phyloP scores from a whole-genome alignment of 1,140 invertebrate genomes.

The Lithobius niger region DNA sequence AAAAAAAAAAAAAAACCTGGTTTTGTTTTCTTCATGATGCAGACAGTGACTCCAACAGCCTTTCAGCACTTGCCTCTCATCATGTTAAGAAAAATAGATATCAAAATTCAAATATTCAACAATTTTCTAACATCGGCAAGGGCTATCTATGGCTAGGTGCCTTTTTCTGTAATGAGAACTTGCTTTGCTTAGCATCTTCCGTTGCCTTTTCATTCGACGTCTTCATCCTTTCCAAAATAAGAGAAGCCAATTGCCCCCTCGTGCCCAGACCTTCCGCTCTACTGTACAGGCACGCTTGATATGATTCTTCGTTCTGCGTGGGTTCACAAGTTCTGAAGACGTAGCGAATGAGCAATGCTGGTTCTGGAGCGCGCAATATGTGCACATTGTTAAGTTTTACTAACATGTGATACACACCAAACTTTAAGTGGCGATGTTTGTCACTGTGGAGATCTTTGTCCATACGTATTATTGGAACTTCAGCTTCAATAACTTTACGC shows the following conservation, averaged over 20 bases:
- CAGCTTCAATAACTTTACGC: conserved; percentile 42
- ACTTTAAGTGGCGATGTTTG: conserved; percentile 14
- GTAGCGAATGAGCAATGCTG: conserved; percentile 46
- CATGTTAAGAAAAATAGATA: too few species aligned
- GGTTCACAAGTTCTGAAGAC: conserved; percentile 28
- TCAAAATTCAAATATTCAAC: too few species aligned
- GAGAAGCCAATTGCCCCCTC: conserved; percentile 29
- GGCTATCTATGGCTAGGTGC: too few species aligned
- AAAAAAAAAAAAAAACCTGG: too few species aligned
- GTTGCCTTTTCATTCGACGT: conserved; percentile 30
- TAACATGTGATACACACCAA: conserved; percentile 49
- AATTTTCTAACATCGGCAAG: too few species aligned
- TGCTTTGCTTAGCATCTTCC: too few species aligned
- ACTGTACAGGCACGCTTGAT: conserved; percentile 25
- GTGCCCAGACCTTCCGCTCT: conserved; percentile 27
- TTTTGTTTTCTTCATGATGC: too few species aligned
- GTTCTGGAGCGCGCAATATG: conserved; percentile 55
- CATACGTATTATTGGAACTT: conserved; percentile 43
- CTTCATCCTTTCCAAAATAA: conserved; percentile 17
- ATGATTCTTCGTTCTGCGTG: conserved; percentile 16
- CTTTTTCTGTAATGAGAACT: too few species aligned
- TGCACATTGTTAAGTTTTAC: conserved; percentile 43
- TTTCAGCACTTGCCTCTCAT: too few species aligned
- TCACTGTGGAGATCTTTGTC: conserved; percentile 44
- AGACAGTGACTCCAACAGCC: too few species aligned